Evolutionary conservation across 1,140 invertebrate species (phyloP).

Genomic region (Lordiphosa stackelbergi): DNA sequence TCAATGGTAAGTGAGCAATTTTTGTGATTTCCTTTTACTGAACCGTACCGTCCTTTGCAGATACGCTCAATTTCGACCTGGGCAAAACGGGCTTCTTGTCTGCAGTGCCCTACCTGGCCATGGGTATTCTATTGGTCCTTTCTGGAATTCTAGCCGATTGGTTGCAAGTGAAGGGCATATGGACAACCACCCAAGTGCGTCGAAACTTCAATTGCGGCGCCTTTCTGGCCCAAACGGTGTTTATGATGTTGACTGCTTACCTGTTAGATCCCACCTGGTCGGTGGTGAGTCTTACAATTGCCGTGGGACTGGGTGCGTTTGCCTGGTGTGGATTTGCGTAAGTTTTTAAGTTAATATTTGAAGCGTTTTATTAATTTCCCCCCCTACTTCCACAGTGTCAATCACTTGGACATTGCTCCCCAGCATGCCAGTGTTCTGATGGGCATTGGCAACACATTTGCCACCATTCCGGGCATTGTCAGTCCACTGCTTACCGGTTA

Average conservation of each 20-base stretch:
- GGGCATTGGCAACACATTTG: slow-evolving; percentile 92
- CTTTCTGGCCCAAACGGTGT: slow-evolving; percentile 88
- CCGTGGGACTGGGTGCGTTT: slow-evolving; percentile 92
- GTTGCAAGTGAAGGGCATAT: slow-evolving; percentile 80
- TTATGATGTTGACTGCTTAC: slow-evolving; percentile 89
- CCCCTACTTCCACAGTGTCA: slow-evolving; percentile 81
- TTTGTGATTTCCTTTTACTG: slow-evolving; percentile 4
- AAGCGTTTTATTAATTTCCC: background rate
- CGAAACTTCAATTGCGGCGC: slow-evolving; percentile 87
- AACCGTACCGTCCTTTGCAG: slow-evolving; percentile 72
- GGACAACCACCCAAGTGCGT: slow-evolving; percentile 86
- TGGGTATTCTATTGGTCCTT: slow-evolving; percentile 87
- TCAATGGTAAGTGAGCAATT: slow-evolving; percentile 82
- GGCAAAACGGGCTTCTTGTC: slow-evolving; percentile 88
- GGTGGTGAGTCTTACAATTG: slow-evolving; percentile 87
- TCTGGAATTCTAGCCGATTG: slow-evolving; percentile 90
- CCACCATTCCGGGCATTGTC: slow-evolving; percentile 91
- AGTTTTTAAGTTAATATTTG: slow-evolving; percentile 24
- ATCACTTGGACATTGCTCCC: slow-evolving; percentile 92
- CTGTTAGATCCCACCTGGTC: slow-evolving; percentile 82
- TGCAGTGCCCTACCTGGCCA: slow-evolving; percentile 90
- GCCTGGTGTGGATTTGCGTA: slow-evolving; percentile 92
- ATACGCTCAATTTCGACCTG: slow-evolving; percentile 84
- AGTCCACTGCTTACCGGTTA: slow-evolving; percentile 88
- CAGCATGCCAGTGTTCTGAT: slow-evolving; percentile 89